Conservation (phyloP, 1,140 invertebrate genomes). For the Macrocentrus cingulum region DNA sequence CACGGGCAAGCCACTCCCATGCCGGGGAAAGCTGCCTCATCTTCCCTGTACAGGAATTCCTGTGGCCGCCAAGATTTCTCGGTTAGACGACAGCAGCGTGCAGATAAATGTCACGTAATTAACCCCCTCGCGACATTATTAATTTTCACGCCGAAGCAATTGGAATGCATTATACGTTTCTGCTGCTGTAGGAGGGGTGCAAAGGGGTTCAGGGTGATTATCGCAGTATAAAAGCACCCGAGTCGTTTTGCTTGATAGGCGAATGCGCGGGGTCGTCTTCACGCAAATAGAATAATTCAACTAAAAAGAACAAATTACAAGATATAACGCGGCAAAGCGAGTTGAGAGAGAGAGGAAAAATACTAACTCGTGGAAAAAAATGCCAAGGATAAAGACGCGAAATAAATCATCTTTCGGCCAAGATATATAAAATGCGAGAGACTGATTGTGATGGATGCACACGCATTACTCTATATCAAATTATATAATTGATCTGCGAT, state of each 20-base stretch:
- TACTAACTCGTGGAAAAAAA: background rate
- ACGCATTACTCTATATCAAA: slow-evolving; percentile 3
- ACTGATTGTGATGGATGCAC: slow-evolving; percentile 5
- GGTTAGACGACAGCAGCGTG: slow-evolving; percentile 41
- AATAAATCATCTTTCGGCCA: background rate
- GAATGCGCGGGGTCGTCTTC: too few species aligned
- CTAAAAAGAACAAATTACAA: background rate
- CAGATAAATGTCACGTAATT: slow-evolving; percentile 57
- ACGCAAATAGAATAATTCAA: too few species aligned
- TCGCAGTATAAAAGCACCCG: too few species aligned
- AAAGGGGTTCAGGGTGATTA: too few species aligned
- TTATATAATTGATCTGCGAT: slow-evolving; percentile 4
- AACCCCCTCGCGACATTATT: slow-evolving; percentile 46
- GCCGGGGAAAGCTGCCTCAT: background rate
- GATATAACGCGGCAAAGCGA: too few species aligned
- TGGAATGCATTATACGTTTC: slow-evolving; percentile 46
- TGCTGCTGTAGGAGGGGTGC: slow-evolving; percentile 8
- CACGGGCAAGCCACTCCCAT: slow-evolving; percentile 21
- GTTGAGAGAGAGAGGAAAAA: background rate
- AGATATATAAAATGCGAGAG: background rate
- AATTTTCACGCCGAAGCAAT: slow-evolving; percentile 49
- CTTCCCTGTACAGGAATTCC: slow-evolving; percentile 38
- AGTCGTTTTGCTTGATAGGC: too few species aligned
- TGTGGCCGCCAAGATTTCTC: slow-evolving; percentile 44
- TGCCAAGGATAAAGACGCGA: background rate